phyloP scores from a whole-genome alignment of 1,140 invertebrate genomes.

The Drosophila varians region DNA sequence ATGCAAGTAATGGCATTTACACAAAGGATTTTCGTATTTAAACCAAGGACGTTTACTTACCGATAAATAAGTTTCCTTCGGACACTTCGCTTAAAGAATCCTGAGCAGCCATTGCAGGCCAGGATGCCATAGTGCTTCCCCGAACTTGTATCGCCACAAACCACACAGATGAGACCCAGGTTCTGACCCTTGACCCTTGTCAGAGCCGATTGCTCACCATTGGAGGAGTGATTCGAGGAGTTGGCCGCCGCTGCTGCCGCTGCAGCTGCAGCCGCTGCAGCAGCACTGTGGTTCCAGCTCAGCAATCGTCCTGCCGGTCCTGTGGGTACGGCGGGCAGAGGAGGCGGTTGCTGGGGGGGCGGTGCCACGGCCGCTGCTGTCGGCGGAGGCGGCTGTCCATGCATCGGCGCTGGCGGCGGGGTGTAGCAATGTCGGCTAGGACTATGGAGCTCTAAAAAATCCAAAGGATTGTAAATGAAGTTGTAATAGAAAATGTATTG shows the following conservation, averaged over 20 bases:
- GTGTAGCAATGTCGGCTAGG: conserved; percentile 59
- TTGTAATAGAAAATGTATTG: conserved; percentile 3
- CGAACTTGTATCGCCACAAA: conserved; percentile 98
- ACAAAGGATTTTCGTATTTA: too few relatives aligned
- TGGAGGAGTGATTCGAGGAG: conserved; percentile 34
- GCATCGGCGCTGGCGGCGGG: conserved; percentile 27
- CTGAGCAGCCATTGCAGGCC: conserved; percentile 99
- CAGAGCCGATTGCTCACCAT: conserved; percentile 34
- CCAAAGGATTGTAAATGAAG: neutral
- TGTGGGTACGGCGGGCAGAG: neutral
- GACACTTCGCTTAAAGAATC: conserved; percentile 99
- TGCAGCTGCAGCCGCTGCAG: conserved; percentile 61
- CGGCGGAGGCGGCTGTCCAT: conserved; percentile 22
- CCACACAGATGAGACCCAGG: conserved; percentile 93
- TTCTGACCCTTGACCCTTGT: conserved; percentile 82
- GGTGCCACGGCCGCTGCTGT: conserved; percentile 2
- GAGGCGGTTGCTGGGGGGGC: conserved; percentile 19
- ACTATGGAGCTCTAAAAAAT: conserved; percentile 60
- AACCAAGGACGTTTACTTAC: too few relatives aligned
- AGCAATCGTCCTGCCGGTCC: conserved; percentile 41
- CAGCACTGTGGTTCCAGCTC: conserved; percentile 70
- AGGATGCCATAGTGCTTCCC: conserved; percentile 99
- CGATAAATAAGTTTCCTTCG: conserved; percentile 98
- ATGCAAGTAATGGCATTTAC: too few relatives aligned
- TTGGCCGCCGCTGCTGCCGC: conserved; percentile 55